Evolutionary conservation across 1,140 invertebrate species (phyloP).

Genomic region (Tetramorium parvispinum): DNA sequence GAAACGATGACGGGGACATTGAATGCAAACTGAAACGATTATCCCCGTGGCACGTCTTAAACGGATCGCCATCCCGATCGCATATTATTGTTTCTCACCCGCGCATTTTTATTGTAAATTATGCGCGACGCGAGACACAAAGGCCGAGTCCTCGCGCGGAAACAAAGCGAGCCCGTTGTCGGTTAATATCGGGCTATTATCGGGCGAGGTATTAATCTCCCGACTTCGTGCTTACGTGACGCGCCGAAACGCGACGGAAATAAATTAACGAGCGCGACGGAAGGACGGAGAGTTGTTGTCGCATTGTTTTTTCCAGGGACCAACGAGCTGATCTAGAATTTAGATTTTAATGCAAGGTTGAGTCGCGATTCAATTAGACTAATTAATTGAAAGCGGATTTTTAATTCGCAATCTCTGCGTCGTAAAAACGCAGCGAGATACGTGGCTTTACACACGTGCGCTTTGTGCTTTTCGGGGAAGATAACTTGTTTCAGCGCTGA

Average conservation of each 20-base stretch:
- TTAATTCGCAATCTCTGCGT: not conserved
- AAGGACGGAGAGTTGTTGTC: not conserved
- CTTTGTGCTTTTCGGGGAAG: not conserved
- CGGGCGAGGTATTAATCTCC: slow-evolving; percentile 12
- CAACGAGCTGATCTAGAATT: not conserved
- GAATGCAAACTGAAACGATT: slow-evolving; percentile 46
- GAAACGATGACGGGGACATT: not conserved
- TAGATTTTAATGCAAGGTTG: not conserved
- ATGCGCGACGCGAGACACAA: slow-evolving; percentile 20
- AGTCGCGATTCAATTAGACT: not conserved
- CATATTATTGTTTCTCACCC: slow-evolving; percentile 3
- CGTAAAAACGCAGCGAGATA: not conserved
- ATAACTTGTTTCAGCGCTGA: not conserved
- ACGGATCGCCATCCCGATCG: slow-evolving; percentile 7
- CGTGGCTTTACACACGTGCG: not conserved
- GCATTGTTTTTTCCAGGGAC: not conserved
- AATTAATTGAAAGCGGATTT: not conserved
- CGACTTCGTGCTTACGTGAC: slow-evolving; percentile 26
- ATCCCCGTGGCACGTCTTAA: slow-evolving; percentile 12
- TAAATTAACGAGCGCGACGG: slow-evolving; percentile 13
- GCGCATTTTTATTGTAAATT: slow-evolving; percentile 43
- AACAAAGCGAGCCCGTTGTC: not conserved
- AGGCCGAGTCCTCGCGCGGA: slow-evolving; percentile 9
- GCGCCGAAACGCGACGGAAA: slow-evolving; percentile 10
- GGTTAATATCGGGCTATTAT: slow-evolving; percentile 38